Conservation (phyloP, 2,888 invertebrate species). For the Ennomos quercinarius region DNA sequence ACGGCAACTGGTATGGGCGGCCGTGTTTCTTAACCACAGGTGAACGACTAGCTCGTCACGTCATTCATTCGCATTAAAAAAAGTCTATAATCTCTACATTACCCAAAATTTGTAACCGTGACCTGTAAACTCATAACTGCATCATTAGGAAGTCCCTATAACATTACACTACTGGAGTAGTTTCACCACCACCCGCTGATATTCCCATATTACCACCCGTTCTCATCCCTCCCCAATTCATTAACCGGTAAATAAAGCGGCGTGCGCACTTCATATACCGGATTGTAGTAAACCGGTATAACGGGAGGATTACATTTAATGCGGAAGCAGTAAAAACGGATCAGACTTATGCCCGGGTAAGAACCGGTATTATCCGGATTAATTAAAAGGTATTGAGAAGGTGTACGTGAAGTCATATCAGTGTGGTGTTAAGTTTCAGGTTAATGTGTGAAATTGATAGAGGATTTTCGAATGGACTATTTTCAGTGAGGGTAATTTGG, state of each 20-base stretch:
- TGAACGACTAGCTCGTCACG: too few species aligned
- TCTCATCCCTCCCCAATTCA: conserved; percentile 2
- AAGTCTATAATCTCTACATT: too few species aligned
- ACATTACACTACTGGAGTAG: background rate
- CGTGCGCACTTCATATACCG: conserved; percentile 14
- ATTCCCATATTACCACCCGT: background rate
- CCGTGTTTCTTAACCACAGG: too few species aligned
- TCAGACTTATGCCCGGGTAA: conserved; percentile 24
- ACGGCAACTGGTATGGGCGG: too few species aligned
- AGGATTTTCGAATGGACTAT: background rate
- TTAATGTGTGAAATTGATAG: conserved; percentile 2
- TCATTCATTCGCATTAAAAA: too few species aligned
- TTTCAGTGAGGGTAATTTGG: too few species aligned
- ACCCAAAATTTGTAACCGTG: too few species aligned
- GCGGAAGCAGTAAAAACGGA: conserved; percentile 35
- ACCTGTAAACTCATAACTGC: background rate
- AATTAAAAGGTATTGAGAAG: conserved; percentile 32
- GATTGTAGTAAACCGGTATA: conserved; percentile 31
- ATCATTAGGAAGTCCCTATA: background rate
- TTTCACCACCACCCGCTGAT: background rate
- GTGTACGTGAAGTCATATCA: conserved; percentile 2
- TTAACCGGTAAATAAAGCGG: conserved; percentile 12
- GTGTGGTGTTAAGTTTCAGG: too few species aligned
- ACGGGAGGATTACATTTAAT: conserved; percentile 30
- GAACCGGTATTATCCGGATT: conserved; percentile 29